Base-by-base conservation (phyloP, 2,888 invertebrate genomes). In the Linnaemya tessellans region DNA sequence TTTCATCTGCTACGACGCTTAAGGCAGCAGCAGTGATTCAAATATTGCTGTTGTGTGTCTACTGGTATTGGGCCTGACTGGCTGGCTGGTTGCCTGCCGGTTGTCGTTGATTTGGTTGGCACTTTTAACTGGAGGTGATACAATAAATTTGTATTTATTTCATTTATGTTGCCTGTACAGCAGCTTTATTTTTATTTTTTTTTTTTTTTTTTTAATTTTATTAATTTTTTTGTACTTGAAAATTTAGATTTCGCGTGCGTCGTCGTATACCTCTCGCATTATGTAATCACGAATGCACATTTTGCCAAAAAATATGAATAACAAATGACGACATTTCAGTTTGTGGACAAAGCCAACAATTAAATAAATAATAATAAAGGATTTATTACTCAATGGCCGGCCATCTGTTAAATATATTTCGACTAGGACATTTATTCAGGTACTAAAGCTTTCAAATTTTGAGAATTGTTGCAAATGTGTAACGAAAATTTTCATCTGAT, bases 221-320 rank as follows among this genome's bases (percentile, higher is more conserved):
- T 79, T 78, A 77, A 82, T 82, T 71, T 78, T 67, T 80, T 80
- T 80, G 80, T 74, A 80, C 80, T 80, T 80, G 80, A 80, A 74
- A 71, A 54, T 62, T 60, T 41, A 62, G 25, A 70, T 79, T 51
- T 71, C 30, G 30, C 71, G 71, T 68, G 4, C 18, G 35, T 13
- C 18, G 35, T 13, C 15, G 30, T 30, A 5, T 15, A 18, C 60
- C 46, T 3, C 25, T 43, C 30, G 82, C 35, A 70, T 73, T 77
- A 35, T 78, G 41, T 78, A 73, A 83, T 83, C 82, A 78, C 71
- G 77, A 78, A 58, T 83, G 77, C 77, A 83, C 65, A 71, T 73
- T 78, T 83, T 78, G 82, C 77, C 77, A 83, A 83, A 82, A 81
- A 35, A 10, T 54, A 58, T 2, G 11, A 60, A 68, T 65, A 54